Evolutionary conservation across 2,113 vertebrate species (phyloP).

Genomic region (Progne subis): DNA sequence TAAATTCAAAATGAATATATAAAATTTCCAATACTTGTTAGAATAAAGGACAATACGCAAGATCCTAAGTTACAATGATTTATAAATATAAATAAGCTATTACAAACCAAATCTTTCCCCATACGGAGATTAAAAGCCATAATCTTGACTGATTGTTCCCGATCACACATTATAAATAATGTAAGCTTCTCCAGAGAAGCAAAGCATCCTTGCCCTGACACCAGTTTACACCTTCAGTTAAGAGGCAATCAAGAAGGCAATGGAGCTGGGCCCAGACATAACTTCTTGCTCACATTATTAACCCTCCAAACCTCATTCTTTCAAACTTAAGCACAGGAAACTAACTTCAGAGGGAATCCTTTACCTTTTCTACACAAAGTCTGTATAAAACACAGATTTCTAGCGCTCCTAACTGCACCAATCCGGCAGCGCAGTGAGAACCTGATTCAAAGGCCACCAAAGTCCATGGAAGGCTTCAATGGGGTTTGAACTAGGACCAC

Average conservation of each 20-base stretch:
- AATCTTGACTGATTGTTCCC: conserved; percentile 75
- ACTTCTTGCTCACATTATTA: conserved; percentile 39
- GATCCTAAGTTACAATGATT: conserved; percentile 71
- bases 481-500: conserved; percentile 29
- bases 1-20: conserved; percentile 63
- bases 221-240: conserved; percentile 45
- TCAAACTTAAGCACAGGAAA: conserved; percentile 13
- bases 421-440: conserved; percentile 20
- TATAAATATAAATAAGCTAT: conserved; percentile 81
- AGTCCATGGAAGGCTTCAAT: neutral
- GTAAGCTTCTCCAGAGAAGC: conserved; percentile 82
- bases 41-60: conserved; percentile 72
- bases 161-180: conserved; percentile 71
- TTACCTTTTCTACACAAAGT: neutral
- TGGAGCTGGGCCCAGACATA: conserved; percentile 71
- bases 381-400: conserved; percentile 33
- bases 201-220: conserved; percentile 74
- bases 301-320: neutral
- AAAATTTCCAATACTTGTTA: conserved; percentile 53
- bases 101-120: conserved; percentile 78
- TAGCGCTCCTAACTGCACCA: conserved; percentile 53
- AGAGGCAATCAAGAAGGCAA: conserved; percentile 75
- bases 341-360: neutral
- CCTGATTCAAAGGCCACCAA: conserved; percentile 19
- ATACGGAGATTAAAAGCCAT: conserved; percentile 76